phyloP scores from a whole-genome alignment of 2,888 invertebrate species.

The Orthosia gothica region DNA sequence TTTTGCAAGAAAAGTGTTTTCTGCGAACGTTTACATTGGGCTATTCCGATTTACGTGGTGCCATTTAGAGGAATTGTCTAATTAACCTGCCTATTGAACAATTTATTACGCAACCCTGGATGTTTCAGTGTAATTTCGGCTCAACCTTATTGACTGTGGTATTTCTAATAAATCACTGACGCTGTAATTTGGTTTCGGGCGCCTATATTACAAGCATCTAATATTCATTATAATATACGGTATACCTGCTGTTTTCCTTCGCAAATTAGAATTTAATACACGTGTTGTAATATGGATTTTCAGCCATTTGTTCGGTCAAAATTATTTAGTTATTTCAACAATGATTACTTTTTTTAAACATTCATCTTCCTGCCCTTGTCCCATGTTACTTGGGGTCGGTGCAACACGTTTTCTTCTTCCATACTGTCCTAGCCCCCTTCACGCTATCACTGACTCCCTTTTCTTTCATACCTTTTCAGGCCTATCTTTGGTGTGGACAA shows the following conservation, averaged over 20 bases:
- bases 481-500: no score
- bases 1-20: constrained; percentile 76
- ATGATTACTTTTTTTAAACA: no score
- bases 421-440: no score
- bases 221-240: constrained; percentile 40
- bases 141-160: constrained; percentile 83
- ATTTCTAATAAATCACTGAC: constrained; percentile 79
- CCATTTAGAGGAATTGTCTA: constrained; percentile 86
- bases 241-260: constrained; percentile 31
- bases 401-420: no score
- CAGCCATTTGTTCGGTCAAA: background rate
- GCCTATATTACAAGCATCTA: constrained; percentile 64
- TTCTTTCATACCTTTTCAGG: no score
- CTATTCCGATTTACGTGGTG: constrained; percentile 82
- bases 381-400: no score
- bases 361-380: no score
- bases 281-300: constrained; percentile 40
- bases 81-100: constrained; percentile 88
- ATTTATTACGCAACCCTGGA: constrained; percentile 84
- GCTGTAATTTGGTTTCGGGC: constrained; percentile 72
- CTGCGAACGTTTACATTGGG: constrained; percentile 75
- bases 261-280: constrained; percentile 42
- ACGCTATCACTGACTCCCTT: no score
- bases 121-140: constrained; percentile 80
- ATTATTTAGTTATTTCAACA: constrained; percentile 10